Evolutionary conservation across 2,797 vertebrate genomes (phyloP), one percentile per base, ranked within the genome.

Genomic region (Aldrovandia affinis): DNA sequence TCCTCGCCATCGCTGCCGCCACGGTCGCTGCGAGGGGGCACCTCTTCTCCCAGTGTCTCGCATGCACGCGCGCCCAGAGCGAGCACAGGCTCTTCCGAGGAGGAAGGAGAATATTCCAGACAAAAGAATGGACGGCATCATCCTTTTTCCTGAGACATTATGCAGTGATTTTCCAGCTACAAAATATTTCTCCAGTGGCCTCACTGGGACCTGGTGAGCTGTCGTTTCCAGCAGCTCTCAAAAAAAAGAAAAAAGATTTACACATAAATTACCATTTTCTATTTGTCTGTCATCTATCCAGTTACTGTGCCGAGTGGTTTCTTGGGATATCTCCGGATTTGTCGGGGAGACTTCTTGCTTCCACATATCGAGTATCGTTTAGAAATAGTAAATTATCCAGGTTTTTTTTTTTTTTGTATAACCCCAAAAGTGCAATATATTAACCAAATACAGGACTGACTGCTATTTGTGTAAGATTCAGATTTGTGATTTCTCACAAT

Each of bases 251-350:
- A 87, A 90, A 87, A 91, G 89, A 83, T 87, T 88, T 87, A 86
- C 87, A 92, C 85, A 92, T 90, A 89, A 90, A 93, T 91, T 89
- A 91, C 89, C 86, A 90, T 93, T 94, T 91, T 91, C 84, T 90
- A 91, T 93, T 93, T 93, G 87, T 88, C 90, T 94, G 87, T 91
- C 85, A 83, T 90, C 85, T 83, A 84, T 84, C 84, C 86, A 85
- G 86, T 89, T 85, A 88, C 90, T 91, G 88, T 85, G 94, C 90
- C 82, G 86, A 82, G 86, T 85, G 89, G 85, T 85, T 85, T 86
- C 85, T 84, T 87, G 83, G 85, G 84, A 85, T 81, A 83, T 88
- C 90, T 84, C 85, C 88, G 91, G 90, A 92, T 88, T 91, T 89
- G 84, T 78, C 65, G 87, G 70, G 57, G 85, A 86, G 87, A 91